Evolutionary conservation across 2,797 vertebrate genomes (phyloP).

Genomic region (Macropus fuliginosus): DNA sequence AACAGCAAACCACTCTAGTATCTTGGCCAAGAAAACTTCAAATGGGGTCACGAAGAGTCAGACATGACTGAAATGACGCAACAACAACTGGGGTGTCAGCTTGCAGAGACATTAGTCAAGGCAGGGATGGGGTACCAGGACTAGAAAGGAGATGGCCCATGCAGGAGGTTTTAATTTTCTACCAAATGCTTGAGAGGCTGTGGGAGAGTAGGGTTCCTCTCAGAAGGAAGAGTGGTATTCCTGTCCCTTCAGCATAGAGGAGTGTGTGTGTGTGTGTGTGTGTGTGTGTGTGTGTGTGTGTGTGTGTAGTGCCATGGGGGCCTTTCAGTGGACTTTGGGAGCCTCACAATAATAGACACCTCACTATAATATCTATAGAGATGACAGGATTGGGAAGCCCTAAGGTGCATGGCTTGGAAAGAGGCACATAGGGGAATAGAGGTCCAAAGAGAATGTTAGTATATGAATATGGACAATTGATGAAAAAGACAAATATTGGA

Average conservation of each 20-base stretch:
- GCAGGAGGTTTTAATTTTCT: not conserved
- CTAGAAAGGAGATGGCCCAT: not conserved
- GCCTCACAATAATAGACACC: not conserved
- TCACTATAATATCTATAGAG: not conserved
- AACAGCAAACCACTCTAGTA: too few species aligned
- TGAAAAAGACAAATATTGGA: not conserved
- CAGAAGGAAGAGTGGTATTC: not conserved
- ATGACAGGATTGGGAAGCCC: not conserved
- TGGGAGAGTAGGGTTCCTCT: not conserved
- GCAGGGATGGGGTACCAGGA: too few species aligned
- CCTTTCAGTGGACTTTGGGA: not conserved
- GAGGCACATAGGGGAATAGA: not conserved
- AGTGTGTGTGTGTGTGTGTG: not conserved
- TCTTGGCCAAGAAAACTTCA: too few species aligned
- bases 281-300: not conserved
- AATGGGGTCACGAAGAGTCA: too few species aligned
- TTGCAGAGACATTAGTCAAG: not conserved
- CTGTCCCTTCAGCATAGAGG: not conserved
- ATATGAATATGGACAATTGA: not conserved
- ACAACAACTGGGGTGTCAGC: not conserved
- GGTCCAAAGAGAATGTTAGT: not conserved
- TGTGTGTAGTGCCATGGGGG: not conserved
- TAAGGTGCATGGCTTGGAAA: not conserved
- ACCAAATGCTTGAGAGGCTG: not conserved
- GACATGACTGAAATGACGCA: too few species aligned